phyloP scores from a whole-genome alignment of 2,113 vertebrate species.

The Cacatua alba region DNA sequence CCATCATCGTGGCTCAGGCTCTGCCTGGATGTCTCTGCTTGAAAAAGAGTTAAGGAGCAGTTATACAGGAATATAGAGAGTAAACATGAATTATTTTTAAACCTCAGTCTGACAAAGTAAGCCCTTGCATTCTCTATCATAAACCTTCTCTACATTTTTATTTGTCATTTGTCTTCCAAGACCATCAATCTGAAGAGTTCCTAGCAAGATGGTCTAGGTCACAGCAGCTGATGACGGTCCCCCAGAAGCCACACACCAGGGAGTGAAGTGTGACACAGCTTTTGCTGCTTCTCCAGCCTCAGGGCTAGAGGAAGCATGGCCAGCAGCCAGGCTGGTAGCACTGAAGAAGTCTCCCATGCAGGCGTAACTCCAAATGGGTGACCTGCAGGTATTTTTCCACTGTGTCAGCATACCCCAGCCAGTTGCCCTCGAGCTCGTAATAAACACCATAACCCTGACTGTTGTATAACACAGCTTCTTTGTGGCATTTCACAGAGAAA shows the following conservation, averaged over 20 bases:
- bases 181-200: background rate
- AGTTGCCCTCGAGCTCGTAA: background rate
- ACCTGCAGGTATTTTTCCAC: slow-evolving; percentile 61
- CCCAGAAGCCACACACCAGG: background rate
- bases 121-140: background rate
- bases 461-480: background rate
- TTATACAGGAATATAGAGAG: background rate
- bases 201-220: background rate
- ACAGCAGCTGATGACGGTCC: fast-evolving
- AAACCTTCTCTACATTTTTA: background rate
- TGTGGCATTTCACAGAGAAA: background rate
- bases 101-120: background rate
- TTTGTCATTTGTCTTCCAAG: background rate
- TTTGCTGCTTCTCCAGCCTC: background rate
- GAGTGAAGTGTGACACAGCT: background rate
- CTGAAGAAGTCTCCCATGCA: background rate
- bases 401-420: slow-evolving; percentile 19
- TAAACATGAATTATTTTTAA: background rate
- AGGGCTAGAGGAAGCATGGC: background rate
- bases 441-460: fast-evolving
- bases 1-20: background rate
- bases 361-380: slow-evolving; percentile 17
- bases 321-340: background rate
- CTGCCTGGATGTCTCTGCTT: background rate
- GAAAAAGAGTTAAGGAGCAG: background rate